These are phyloP conservation scores for Ectemnius cavifrons DNA, from an alignment of 2,888 invertebrate species.

Conservation along the genomic window DNA sequence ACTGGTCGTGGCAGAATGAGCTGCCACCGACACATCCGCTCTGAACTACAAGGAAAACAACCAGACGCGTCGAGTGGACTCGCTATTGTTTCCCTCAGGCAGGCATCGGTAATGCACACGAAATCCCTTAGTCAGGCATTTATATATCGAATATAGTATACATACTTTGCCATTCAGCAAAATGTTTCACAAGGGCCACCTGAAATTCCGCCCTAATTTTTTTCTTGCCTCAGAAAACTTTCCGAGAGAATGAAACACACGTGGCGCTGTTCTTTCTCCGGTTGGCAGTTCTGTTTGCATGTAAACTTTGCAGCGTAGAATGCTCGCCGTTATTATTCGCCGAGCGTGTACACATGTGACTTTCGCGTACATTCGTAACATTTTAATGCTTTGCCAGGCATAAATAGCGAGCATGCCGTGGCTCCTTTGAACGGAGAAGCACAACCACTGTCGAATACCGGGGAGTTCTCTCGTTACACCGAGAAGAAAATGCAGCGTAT, in stretches of 20 bases:
- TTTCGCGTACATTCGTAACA: constrained; percentile 15
- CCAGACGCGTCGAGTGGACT: constrained; percentile 51
- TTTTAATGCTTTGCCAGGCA: constrained; percentile 7
- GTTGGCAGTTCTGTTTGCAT: too few species aligned
- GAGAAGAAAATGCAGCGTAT: not conserved
- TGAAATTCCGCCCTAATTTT: too few species aligned
- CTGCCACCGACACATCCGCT: constrained; percentile 39
- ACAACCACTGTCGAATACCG: constrained; percentile 1
- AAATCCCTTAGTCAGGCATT: constrained; percentile 18
- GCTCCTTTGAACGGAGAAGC: constrained; percentile 7
- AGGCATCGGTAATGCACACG: constrained; percentile 16
- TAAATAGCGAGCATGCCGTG: constrained; percentile 7
- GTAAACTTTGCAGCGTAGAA: too few species aligned
- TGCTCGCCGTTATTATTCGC: too few species aligned
- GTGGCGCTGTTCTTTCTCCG: too few species aligned
- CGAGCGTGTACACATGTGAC: too few species aligned
- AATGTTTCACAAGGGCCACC: constrained; percentile 7
- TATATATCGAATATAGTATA: not conserved
- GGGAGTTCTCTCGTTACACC: not conserved
- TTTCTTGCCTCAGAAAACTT: too few species aligned
- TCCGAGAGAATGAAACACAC: too few species aligned
- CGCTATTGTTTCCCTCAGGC: constrained; percentile 47
- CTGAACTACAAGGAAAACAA: constrained; percentile 48
- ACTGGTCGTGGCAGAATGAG: constrained; percentile 6
- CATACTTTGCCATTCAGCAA: constrained; percentile 25